Conservation (phyloP, 1,140 invertebrate species). For the Achatina immaculata region DNA sequence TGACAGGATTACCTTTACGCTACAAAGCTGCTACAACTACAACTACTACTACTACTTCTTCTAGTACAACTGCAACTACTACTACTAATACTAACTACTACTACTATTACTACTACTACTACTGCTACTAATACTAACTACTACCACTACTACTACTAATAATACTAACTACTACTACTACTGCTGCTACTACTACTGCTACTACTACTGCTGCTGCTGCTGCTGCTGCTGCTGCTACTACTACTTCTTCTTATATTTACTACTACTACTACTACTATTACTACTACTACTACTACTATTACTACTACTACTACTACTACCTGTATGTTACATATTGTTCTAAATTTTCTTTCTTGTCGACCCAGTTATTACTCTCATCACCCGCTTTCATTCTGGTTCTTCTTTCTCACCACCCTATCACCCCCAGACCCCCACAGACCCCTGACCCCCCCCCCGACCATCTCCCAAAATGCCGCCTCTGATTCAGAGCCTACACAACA, state of each 20-base stretch:
- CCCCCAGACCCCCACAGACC: slow-evolving; percentile 6
- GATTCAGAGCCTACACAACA: not conserved
- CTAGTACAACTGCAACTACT: too few relatives aligned
- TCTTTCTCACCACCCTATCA: slow-evolving; percentile 13
- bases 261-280: slow-evolving; percentile 17
- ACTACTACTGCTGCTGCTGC: slow-evolving; percentile 5
- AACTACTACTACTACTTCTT: too few relatives aligned
- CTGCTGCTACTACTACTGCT: not conserved
- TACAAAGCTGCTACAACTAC: too few relatives aligned
- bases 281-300: slow-evolving; percentile 20
- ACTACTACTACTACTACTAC: slow-evolving; percentile 22
- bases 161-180: not conserved
- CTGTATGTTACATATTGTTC: not conserved
- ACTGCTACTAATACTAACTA: too few relatives aligned
- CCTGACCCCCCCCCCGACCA: not conserved
- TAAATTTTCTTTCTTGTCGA: not conserved
- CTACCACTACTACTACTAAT: not conserved
- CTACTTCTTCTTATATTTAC: not conserved
- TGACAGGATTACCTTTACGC: too few relatives aligned
- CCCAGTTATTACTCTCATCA: not conserved
- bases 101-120: too few relatives aligned
- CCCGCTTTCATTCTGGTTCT: slow-evolving; percentile 26
- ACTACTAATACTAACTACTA: not conserved
- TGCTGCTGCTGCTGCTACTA: not conserved
- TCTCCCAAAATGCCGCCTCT: not conserved